Evolutionary conservation across 2,113 vertebrate species (phyloP).

Genomic region (Rutilus rutilus): DNA sequence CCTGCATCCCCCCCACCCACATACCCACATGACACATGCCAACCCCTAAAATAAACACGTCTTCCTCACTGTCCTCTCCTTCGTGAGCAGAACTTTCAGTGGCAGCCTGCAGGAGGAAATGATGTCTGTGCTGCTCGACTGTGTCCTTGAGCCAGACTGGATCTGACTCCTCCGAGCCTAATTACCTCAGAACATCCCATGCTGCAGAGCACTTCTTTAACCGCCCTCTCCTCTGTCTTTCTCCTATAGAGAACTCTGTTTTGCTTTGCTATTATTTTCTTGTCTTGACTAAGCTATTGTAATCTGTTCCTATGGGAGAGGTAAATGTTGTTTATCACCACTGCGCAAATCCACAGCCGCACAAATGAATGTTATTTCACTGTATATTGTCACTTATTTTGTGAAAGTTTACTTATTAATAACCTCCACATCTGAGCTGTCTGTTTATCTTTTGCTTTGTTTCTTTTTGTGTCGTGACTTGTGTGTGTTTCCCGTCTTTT

Average conservation of each 20-base stretch:
- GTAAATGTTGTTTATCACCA: slow-evolving; percentile 21
- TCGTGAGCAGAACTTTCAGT: background rate
- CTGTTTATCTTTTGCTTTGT: background rate
- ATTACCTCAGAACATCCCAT: slow-evolving; percentile 63
- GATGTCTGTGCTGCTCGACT: slow-evolving; percentile 1
- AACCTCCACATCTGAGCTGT: background rate
- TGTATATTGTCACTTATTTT: no score
- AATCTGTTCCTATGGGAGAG: slow-evolving; percentile 9
- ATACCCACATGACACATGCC: background rate
- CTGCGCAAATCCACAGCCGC: background rate
- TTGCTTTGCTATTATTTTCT: slow-evolving; percentile 26
- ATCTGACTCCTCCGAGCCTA: slow-evolving; percentile 61
- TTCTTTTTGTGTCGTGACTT: background rate
- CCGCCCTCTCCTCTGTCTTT: background rate
- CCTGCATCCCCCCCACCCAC: no score
- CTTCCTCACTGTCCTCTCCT: background rate
- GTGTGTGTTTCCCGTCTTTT: background rate
- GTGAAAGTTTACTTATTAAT: slow-evolving; percentile 3
- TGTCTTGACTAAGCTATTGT: background rate
- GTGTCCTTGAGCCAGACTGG: slow-evolving; percentile 68
- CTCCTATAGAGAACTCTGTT: background rate
- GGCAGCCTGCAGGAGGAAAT: slow-evolving; percentile 24
- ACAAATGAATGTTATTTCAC: slow-evolving; percentile 42
- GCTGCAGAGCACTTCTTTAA: slow-evolving; percentile 53
- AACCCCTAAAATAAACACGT: background rate